These are phyloP conservation scores for Ptychochromis oligacanthus DNA, from an alignment of 2,113 vertebrate species.

Conservation along the genomic window DNA sequence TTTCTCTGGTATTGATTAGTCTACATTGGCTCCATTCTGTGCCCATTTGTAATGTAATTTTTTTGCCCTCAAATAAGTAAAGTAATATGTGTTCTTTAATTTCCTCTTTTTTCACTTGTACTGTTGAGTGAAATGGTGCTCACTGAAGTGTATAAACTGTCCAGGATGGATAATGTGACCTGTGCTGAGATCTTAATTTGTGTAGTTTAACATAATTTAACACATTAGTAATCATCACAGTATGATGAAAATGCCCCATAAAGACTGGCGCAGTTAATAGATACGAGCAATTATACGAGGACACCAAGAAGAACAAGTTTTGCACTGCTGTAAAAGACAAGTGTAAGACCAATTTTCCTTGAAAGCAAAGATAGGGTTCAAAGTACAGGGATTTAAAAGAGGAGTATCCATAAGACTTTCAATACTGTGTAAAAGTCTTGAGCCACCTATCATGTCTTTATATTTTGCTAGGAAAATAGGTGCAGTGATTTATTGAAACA, in stretches of 20 bases:
- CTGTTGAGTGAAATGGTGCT: background rate
- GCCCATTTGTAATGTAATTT: constrained; percentile 61
- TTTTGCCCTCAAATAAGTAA: constrained; percentile 51
- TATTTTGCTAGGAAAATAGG: too few relatives aligned
- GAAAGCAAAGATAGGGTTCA: background rate
- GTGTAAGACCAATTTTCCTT: background rate
- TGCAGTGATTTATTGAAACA: too few relatives aligned
- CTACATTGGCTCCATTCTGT: constrained; percentile 54
- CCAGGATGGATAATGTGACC: constrained; percentile 13
- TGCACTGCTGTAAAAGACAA: background rate
- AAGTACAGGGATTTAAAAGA: background rate
- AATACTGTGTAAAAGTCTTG: too few relatives aligned
- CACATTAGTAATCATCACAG: constrained; percentile 33
- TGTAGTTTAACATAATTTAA: constrained; percentile 29
- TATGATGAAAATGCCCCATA: constrained; percentile 28
- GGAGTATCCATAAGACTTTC: background rate
- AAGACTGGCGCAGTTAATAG: background rate
- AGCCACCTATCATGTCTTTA: too few relatives aligned
- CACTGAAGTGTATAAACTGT: constrained; percentile 20
- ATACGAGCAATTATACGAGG: background rate
- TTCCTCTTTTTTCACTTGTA: background rate
- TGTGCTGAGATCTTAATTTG: constrained; percentile 18
- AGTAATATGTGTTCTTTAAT: constrained; percentile 46
- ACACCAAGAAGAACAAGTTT: background rate
- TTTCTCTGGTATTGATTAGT: constrained; percentile 61